Evolutionary conservation across 1,140 invertebrate species (phyloP), one percentile per base, ranked within the genome.

Genomic region (Drosophila tsacasi): DNA sequence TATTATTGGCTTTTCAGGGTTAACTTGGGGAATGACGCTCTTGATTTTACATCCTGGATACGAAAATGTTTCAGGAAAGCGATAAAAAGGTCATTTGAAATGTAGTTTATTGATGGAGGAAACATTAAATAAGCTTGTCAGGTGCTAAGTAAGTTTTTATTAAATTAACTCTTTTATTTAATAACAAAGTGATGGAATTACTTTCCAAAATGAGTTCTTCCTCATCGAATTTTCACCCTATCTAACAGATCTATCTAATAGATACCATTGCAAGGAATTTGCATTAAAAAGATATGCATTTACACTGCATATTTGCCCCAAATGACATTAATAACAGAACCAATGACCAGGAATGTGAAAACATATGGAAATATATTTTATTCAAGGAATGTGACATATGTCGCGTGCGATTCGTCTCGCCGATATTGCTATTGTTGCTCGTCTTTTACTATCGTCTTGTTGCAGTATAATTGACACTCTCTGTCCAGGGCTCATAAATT

Each of bases 401-500:
- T 61, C 68, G 71, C 68, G 71, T 74, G 71, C 71, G 71, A 61
- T 61, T 73, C 46, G 69, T 50, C 68, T 49, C 25, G 46, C 57
- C 52, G 71, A 73, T 73, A 52, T 65, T 46, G 50, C 44, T 73
- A 37, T 61, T 61, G 57, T 61, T 32, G 37, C n/a, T 37, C 27
- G 30, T 52, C 17, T 27, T 12, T 49, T n/a, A 57, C 46, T 73
- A 73, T 73, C 68, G 59, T 46, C 21, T 73, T 60, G 60, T 58
- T 47, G 49, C 59, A 71, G 68, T 69, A 59, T 71, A 74, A 74
- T 72, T 74, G 71, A 74, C 71, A 74, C 71, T 74, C 67, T 59
- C 23, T 23, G 69, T 30, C 54, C 69, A 61, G 68, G 35, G 67
- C 67, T 42, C 55, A 74, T 52, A 74, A 74, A 74, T 74, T 74